A percentile compares a stretch with the other conserved stretches of the same genome.
These are phyloP conservation scores for Mormyrops boulengeri DNA, from an alignment of 2,797 vertebrate genomes.

Conservation along the genomic window DNA sequence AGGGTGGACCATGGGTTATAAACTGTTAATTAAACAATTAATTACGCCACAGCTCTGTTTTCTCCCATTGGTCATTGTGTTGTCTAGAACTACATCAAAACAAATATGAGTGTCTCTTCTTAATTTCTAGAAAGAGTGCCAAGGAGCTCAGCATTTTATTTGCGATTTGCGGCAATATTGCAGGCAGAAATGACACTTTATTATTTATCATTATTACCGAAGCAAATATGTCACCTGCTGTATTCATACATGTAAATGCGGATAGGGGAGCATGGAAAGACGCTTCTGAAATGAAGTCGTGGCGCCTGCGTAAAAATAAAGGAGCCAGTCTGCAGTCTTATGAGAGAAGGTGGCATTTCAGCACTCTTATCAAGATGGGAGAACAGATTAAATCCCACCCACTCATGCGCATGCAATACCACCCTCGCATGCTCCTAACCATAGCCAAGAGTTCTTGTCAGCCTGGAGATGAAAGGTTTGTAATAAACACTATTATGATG, in stretches of 20 bases:
- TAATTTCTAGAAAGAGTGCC: neutral
- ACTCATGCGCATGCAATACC: neutral
- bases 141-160: neutral
- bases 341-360: neutral
- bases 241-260: neutral
- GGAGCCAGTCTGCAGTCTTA: neutral
- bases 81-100: neutral
- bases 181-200: neutral
- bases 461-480: neutral
- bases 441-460: neutral
- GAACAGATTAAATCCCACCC: neutral
- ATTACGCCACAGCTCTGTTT: neutral
- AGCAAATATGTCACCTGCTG: neutral
- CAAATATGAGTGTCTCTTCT: neutral
- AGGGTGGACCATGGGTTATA: neutral
- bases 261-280: neutral
- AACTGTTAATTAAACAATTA: neutral
- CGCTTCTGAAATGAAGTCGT: neutral
- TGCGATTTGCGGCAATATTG: neutral
- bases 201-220: neutral
- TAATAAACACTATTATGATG: neutral
- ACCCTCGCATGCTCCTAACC: neutral
- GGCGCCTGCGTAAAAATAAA: neutral
- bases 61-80: neutral
- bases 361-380: neutral